Evolutionary conservation across 2,888 invertebrate species (phyloP), one percentile per base, ranked within the genome.

Genomic region (Oligia latruncula): DNA sequence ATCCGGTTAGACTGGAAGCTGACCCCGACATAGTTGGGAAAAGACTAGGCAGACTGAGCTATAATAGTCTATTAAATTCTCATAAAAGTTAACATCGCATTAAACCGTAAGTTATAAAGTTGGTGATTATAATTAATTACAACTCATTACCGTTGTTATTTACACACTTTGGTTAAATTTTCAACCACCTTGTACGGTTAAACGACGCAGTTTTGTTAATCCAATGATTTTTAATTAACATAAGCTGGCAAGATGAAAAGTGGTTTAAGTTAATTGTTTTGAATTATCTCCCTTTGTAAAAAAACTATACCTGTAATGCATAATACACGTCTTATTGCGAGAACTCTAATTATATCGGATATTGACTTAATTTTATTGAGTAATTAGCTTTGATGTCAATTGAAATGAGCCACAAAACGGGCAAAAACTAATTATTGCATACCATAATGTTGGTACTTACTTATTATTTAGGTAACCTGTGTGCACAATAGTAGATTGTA

Each of bases 221-320:
- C 62, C 85, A 43, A 74, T 67, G 71, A 84, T 62, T 71, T 72
- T 84, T 75, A 75, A 80, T 83, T 64, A 20, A 58, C 77, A 62
- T 60, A 67, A 77, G 55, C 49, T 71, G 68, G 20, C 15, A 6
- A 73, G 58, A 73, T 71, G 49, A 58, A 29, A 71, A 55, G n/a
- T 52, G 4, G 35, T 68, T 64, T 52, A 40, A 20, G 43, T 23
- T 81, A 76, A 81, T 70, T 65, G 64, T 52, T 60, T 77, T 60
- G 20, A 70, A 20, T 58, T 66, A 35, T 66, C n/a, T 58, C 11
- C n/a, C 40, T 40, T 6, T 62, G 23, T 46, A 6, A 74, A 23
- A 29, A 49, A 2, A 71, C 40, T 23, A 4, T 6, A 40, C 0
- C 29, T 29, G n/a, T 0, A 17, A 81, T 17, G 17, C 17, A 9